Base-by-base conservation (phyloP, 2,888 invertebrate genomes). In the Drosophila atroscutellata region DNA sequence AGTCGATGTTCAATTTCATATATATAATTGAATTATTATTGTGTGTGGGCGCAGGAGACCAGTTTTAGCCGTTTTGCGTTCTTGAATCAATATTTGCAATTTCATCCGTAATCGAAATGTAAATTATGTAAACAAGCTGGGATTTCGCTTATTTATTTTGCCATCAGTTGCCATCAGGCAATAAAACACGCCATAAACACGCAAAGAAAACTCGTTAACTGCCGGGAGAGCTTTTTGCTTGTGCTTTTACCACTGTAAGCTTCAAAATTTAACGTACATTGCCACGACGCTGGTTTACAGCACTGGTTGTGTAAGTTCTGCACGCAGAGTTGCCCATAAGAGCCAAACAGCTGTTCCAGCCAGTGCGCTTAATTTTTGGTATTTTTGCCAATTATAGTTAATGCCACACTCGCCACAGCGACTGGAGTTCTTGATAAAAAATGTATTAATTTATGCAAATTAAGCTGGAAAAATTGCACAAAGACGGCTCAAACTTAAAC, bases 341-440 rank as follows among this genome's bases (percentile, higher is more conserved):
- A 45, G 20, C n/a, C 20, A 9, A 83, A 86, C 86, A 86, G 86
- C 82, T 83, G 86, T 73, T 60, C 2, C 49, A 37, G 54, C 56
- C 60, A 45, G 13, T 28, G 26, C n/a, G 8, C n/a, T 32, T 47
- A 15, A 24, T 36, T 56, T 45, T 11, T 50, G 60, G 52, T 63
- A 62, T 59, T 72, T 73, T 39, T 37, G 11, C 26, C n/a, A 24
- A 15, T 13, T 42, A 5, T 8, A 18, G 11, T 13, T 24, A 18
- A 56, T 24, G 30, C 28, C 55, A 28, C 55, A 32, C 51, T 71
- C 67, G 58, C 11, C 61, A 59, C 55, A 68, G 47, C 51, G 34
- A 37, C 54, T 67, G 47, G 36, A 64, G 60, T 49, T 45, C 39
- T 54, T 67, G 24, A 32, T 42, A 37, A 42, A 71, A 71, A 78